Conservation (phyloP, 2,888 invertebrate genomes). For the Altica lythri region DNA sequence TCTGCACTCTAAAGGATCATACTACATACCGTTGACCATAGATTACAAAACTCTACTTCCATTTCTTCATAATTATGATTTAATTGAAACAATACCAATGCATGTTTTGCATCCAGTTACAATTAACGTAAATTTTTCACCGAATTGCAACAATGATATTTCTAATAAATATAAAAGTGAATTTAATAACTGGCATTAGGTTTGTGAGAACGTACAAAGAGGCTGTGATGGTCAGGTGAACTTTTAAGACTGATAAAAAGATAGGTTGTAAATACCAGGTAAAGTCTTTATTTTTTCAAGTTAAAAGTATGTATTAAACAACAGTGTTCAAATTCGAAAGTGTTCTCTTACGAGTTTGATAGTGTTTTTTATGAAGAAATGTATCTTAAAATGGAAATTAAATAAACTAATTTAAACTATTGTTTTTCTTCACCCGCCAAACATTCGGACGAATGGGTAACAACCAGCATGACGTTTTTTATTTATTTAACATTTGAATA, state of each 20-base stretch:
- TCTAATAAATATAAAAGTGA: conserved; percentile 42
- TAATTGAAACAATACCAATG: conserved; percentile 63
- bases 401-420: too few relatives aligned
- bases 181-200: conserved; percentile 36
- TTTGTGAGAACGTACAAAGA: conserved; percentile 31
- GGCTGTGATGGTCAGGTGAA: conserved; percentile 52
- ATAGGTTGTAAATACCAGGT: conserved; percentile 39
- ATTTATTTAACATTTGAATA: too few relatives aligned
- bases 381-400: too few relatives aligned
- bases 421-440: too few relatives aligned
- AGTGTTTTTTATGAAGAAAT: too few relatives aligned
- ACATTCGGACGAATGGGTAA: too few relatives aligned
- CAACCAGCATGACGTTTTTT: too few relatives aligned
- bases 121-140: conserved; percentile 81
- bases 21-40: conserved; percentile 85
- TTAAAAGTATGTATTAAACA: conserved; percentile 23
- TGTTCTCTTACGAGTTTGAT: too few relatives aligned
- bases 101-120: conserved; percentile 83
- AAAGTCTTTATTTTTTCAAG: conserved; percentile 34
- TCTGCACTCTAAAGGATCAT: conserved; percentile 84
- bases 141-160: conserved; percentile 31
- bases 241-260: conserved; percentile 48
- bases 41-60: conserved; percentile 75
- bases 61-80: conserved; percentile 67
- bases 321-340: too few relatives aligned